Conservation (phyloP, 2,888 invertebrate species). For the Palloptera scutellata region DNA sequence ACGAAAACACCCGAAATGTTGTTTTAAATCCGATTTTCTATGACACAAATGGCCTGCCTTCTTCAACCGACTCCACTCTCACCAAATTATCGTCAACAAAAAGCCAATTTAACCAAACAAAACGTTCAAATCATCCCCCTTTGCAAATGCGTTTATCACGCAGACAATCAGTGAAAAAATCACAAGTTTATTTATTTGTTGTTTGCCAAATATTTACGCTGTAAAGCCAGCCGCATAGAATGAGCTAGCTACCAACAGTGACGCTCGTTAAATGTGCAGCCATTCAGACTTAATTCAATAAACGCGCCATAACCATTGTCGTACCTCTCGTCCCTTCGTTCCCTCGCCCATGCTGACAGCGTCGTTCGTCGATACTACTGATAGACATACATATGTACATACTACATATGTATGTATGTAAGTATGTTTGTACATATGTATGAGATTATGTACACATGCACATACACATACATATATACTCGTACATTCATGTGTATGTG, state of each 20-base stretch:
- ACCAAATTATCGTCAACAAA: slow-evolving; percentile 25
- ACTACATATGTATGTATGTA: too few relatives aligned
- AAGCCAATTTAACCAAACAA: slow-evolving; percentile 38
- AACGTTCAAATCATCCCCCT: slow-evolving; percentile 37
- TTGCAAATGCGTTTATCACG: slow-evolving; percentile 5
- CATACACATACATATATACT: too few relatives aligned
- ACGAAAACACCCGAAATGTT: neutral
- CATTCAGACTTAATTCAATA: slow-evolving; percentile 58
- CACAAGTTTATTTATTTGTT: slow-evolving; percentile 58
- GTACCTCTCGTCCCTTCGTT: neutral
- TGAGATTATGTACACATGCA: too few relatives aligned
- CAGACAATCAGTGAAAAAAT: slow-evolving; percentile 35
- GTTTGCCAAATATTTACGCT: slow-evolving; percentile 61
- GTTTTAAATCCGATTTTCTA: slow-evolving; percentile 20
- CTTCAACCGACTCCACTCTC: slow-evolving; percentile 25
- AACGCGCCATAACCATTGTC: slow-evolving; percentile 51
- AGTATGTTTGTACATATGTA: too few relatives aligned
- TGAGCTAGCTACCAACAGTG: slow-evolving; percentile 25
- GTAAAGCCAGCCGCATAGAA: slow-evolving; percentile 48
- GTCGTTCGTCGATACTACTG: neutral
- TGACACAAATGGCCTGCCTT: slow-evolving; percentile 13
- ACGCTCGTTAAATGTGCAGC: slow-evolving; percentile 51
- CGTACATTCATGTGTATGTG: too few relatives aligned
- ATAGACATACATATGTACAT: neutral
- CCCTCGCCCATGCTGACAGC: neutral